Evolutionary conservation across 1,140 invertebrate genomes (phyloP).

Genomic region (Eupeodes corollae): DNA sequence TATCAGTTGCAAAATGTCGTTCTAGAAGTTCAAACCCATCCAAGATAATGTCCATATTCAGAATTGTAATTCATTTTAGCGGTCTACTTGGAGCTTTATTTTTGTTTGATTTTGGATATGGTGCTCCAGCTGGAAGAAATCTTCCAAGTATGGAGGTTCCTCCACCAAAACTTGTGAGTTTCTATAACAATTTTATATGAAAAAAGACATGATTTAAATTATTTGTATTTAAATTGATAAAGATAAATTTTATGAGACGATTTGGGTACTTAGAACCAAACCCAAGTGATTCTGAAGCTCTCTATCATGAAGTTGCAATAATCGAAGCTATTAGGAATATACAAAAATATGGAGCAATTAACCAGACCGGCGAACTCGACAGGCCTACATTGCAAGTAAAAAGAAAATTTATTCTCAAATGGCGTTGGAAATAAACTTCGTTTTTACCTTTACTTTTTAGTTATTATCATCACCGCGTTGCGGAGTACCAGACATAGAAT

Average conservation of each 20-base stretch:
- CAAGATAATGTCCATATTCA: too few species aligned
- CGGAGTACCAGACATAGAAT: conserved; percentile 49
- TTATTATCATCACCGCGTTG: conserved; percentile 51
- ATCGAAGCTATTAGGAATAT: conserved; percentile 48
- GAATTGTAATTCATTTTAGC: too few species aligned
- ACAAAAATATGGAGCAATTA: conserved; percentile 55
- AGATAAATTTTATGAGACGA: conserved; percentile 50
- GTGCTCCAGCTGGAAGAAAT: too few species aligned
- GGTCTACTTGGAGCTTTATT: too few species aligned
- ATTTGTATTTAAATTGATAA: conserved; percentile 8
- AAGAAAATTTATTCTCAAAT: conserved; percentile 1
- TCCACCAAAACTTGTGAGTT: conserved; percentile 10
- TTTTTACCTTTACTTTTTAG: conserved; percentile 24
- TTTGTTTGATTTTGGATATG: too few species aligned
- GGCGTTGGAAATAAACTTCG: not conserved
- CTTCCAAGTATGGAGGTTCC: conserved; percentile 7
- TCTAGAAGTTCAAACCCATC: too few species aligned
- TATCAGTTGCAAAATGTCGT: too few species aligned
- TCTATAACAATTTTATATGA: not conserved
- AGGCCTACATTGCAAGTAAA: conserved; percentile 45
- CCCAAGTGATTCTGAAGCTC: conserved; percentile 38
- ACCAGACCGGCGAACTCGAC: conserved; percentile 51
- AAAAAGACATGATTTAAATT: conserved; percentile 3
- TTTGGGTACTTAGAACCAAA: conserved; percentile 48
- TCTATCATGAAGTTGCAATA: conserved; percentile 47